These are phyloP conservation scores for Achlya flavicornis DNA, from an alignment of 2,888 invertebrate species.

Conservation along the genomic window DNA sequence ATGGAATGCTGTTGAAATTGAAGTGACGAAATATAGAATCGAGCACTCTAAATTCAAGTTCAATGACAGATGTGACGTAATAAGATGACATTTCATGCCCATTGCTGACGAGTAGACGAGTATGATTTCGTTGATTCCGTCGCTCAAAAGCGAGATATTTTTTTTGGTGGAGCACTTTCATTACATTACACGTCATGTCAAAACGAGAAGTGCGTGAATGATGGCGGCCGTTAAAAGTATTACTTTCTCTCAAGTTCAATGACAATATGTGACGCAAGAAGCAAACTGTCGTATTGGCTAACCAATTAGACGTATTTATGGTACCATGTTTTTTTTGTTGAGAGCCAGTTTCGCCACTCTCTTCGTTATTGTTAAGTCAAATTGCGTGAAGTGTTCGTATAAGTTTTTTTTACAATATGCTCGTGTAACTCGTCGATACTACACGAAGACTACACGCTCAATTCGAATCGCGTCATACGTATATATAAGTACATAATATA, in stretches of 20 bases:
- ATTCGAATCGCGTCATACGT: too few species aligned
- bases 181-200: slow-evolving; percentile 40
- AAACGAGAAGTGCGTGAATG: slow-evolving; percentile 35
- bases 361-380: neutral
- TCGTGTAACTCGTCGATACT: too few species aligned
- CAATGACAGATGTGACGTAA: slow-evolving; percentile 55
- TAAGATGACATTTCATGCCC: slow-evolving; percentile 17
- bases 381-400: neutral
- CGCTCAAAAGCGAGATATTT: slow-evolving; percentile 18
- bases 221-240: slow-evolving; percentile 30
- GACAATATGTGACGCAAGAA: slow-evolving; percentile 34
- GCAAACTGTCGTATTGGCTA: slow-evolving; percentile 5
- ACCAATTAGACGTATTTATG: slow-evolving; percentile 24
- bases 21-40: slow-evolving; percentile 20
- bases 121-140: neutral
- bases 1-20: slow-evolving; percentile 13
- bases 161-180: slow-evolving; percentile 52
- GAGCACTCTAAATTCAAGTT: slow-evolving; percentile 58
- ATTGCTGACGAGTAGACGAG: neutral
- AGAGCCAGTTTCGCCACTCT: neutral
- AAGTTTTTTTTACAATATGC: too few species aligned
- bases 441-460: too few species aligned
- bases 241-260: slow-evolving; percentile 60
- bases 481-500: too few species aligned
- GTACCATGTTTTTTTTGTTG: slow-evolving; percentile 20